Conservation (phyloP, 1,140 invertebrate species). For the Steinernema khuongi region DNA sequence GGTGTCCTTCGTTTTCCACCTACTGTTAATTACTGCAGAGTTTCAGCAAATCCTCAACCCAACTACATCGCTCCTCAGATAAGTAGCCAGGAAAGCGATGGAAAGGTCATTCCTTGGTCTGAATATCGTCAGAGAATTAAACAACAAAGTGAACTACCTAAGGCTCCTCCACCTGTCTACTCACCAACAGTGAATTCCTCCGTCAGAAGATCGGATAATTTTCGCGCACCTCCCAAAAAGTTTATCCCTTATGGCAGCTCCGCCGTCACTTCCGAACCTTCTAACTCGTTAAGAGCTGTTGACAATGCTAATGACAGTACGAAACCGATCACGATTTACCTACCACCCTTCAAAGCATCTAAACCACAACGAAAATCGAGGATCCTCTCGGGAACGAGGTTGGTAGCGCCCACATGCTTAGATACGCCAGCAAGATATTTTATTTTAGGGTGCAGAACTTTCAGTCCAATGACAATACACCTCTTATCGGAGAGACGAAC, state of each 20-base stretch:
- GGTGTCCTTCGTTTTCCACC: not conserved
- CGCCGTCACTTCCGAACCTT: not conserved
- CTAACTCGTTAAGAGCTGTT: not conserved
- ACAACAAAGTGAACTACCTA: not conserved
- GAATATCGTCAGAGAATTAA: constrained; percentile 31
- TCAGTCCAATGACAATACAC: not conserved
- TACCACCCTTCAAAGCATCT: not conserved
- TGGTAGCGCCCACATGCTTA: too few species aligned
- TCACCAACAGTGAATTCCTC: constrained; percentile 12
- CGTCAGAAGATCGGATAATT: not conserved
- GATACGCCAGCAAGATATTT: too few species aligned
- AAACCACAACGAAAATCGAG: not conserved
- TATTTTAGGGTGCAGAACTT: not conserved
- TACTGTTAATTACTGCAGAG: not conserved
- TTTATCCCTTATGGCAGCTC: constrained; percentile 10
- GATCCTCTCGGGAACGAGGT: not conserved
- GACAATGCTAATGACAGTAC: not conserved
- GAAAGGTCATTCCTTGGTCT: constrained; percentile 31
- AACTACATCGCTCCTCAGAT: not conserved
- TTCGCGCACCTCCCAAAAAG: not conserved
- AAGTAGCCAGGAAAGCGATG: not conserved
- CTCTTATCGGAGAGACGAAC: not conserved
- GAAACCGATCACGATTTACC: not conserved
- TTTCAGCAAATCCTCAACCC: not conserved
- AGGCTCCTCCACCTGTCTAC: not conserved